phyloP scores from a whole-genome alignment of 2,888 invertebrate species.

The Tetranychus piercei region DNA sequence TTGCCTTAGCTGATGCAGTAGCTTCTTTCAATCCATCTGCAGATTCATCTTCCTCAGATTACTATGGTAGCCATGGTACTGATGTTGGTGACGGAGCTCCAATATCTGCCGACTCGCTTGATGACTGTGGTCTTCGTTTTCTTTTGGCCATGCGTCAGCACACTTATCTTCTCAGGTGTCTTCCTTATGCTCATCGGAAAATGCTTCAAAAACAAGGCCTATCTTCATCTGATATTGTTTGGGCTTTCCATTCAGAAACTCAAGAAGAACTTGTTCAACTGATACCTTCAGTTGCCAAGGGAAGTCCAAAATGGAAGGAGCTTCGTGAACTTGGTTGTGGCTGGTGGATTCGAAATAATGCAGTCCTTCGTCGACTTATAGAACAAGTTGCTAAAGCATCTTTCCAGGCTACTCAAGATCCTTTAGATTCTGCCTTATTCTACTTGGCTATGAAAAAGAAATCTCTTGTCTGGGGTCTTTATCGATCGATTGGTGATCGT shows the following conservation, averaged over 20 bases:
- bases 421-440: slow-evolving; percentile 88
- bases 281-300: slow-evolving; percentile 42
- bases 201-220: slow-evolving; percentile 60
- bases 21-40: slow-evolving; percentile 53
- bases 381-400: slow-evolving; percentile 78
- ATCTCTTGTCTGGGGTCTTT: slow-evolving; percentile 83
- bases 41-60: slow-evolving; percentile 22
- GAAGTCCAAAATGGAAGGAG: slow-evolving; percentile 57
- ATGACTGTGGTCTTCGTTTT: slow-evolving; percentile 91
- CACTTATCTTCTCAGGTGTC: slow-evolving; percentile 74
- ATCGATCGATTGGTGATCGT: slow-evolving; percentile 64
- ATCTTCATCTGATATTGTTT: slow-evolving; percentile 57
- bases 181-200: slow-evolving; percentile 71
- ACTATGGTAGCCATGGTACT: slow-evolving; percentile 10
- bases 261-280: slow-evolving; percentile 79
- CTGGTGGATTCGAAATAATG: slow-evolving; percentile 83
- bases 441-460: slow-evolving; percentile 98
- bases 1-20: slow-evolving; percentile 96
- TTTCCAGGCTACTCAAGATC: slow-evolving; percentile 76
- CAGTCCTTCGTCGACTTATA: slow-evolving; percentile 58
- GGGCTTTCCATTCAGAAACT: slow-evolving; percentile 98
- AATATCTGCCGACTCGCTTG: slow-evolving; percentile 39
- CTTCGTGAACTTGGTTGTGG: slow-evolving; percentile 77
- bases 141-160: slow-evolving; percentile 93
- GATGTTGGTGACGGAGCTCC: slow-evolving; percentile 18